Evolutionary conservation across 2,888 invertebrate species (phyloP), one percentile per base, ranked within the genome.

Genomic region (Saturnia japonica): DNA sequence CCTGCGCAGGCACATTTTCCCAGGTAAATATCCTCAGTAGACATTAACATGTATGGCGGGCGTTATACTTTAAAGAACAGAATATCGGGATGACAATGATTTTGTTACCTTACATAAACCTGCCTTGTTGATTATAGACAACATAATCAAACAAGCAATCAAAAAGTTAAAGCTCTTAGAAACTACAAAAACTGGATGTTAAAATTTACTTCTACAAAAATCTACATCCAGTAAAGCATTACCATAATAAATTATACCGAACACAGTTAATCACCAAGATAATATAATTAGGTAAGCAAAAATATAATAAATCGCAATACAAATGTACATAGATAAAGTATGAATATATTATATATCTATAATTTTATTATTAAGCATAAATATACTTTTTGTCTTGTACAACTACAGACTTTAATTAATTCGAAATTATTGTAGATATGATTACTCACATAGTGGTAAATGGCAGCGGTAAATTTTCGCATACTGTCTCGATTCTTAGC

Each of bases 401-500:
- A 22, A n/a, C 11, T 54, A n/a, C 9, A 54, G 8, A 22, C 22
- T 34, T 34, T 28, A 62, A 60, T 62, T 62, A 62, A 28, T 34
- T 14, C 62, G 19, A 62, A 62, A 62, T 34, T 1, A 28, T 28
- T 34, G 34, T 16, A 62, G 34, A 16, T 34, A 62, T 57, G 25
- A 62, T 28, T 62, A 28, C 34, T 34, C 19, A 19, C 6, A 12
- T 34, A 62, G 62, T 62, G 34, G 34, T 62, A 42, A 66, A 68
- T 68, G 47, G 64, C 47, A 47, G 22, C 40, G 64, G 64, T 69
- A 64, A 25, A 62, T 34, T 28, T 42, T 70, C 64, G n/a, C 66
- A 70, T 70, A 54, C 66, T 66, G 28, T 67, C 66, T 66, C 70
- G 67, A 54, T 54, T 67, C 70, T 70, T 19, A 28, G 70, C 70